Evolutionary conservation across 2,113 vertebrate species (phyloP), one percentile per base, ranked within the genome.

Genomic region (Dendrocopos noguchii): DNA sequence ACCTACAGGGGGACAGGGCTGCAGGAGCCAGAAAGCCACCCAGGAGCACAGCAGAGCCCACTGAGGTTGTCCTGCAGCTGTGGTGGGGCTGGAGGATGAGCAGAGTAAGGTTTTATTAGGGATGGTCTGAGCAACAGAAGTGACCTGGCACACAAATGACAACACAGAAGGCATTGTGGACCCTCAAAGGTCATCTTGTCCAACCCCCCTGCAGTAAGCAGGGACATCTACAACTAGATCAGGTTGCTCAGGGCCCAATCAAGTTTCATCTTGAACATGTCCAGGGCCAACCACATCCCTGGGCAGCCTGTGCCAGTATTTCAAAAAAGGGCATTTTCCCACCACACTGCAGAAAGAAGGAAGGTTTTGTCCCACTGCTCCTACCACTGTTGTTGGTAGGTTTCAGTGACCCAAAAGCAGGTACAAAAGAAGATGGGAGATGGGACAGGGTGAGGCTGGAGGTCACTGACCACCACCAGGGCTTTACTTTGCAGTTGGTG

Each of bases 401-500:
- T 67, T 29, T 25, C 74, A 17, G 42, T 59, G 57, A n/a, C 36
- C 50, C 71, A n/a, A 17, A 44, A n/a, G 29, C 2, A 3, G 33
- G 28, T 6, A 5, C 39, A 15, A 18, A 24, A 18, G 29, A 34
- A 14, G 59, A 5, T 12, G 53, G 19, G 42, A 11, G 57, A 8
- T 15, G 61, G 42, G 64, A 9, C 4, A 1, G 14, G 7, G 0
- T 0, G 11, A 18, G 46, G 28, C 82, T 44, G 66, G 65, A 33
- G 33, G 8, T 22, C 39, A 10, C 25, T 5, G 63, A 16, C 28
- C 31, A n/a, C 79, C 53, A 74, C 77, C 20, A 57, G 13, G 4
- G 28, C 24, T 82, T 80, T 71, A 65, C 79, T 84, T 82, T 67
- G 75, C 98, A 99, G 99, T 99, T 99, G 68, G 99, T 99, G 80